phyloP scores from a whole-genome alignment of 2,888 invertebrate species.

The Cephus rjabovi region DNA sequence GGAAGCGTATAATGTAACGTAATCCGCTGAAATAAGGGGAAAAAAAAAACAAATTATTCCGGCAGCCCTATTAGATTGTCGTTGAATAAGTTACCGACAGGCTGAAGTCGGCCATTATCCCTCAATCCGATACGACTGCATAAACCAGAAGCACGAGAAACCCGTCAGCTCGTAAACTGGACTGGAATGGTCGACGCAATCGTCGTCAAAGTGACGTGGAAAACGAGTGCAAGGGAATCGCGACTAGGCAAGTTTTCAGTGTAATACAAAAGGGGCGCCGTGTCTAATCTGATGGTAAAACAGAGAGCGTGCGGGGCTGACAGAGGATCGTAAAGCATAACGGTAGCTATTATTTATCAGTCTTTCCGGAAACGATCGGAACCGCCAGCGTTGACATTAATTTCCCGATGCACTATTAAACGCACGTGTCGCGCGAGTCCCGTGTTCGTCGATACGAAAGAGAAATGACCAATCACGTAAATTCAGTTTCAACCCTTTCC shows the following conservation, averaged over 20 bases:
- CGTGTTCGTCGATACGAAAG: not conserved
- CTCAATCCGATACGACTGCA: not conserved
- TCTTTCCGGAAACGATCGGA: not conserved
- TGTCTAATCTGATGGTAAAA: not conserved
- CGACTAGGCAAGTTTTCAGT: not conserved
- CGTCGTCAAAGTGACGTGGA: not conserved
- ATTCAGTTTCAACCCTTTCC: not conserved
- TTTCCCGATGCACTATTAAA: not conserved
- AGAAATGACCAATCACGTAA: not conserved
- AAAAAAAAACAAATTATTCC: not conserved
- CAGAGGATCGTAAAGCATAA: not conserved
- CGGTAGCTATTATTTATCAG: not conserved
- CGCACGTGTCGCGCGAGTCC: not conserved
- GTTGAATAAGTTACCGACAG: not conserved
- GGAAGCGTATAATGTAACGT: not conserved
- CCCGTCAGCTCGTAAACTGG: not conserved
- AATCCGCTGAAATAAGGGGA: not conserved
- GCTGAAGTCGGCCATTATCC: not conserved
- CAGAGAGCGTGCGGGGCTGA: not conserved
- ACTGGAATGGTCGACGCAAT: not conserved
- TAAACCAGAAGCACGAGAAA: not conserved
- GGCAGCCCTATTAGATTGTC: not conserved
- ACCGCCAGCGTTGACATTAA: not conserved
- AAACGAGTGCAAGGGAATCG: not conserved
- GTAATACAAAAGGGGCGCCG: not conserved